Evolutionary conservation across 1,140 invertebrate genomes (phyloP), one percentile per base, ranked within the genome.

Genomic region (Ridgeia piscesae): DNA sequence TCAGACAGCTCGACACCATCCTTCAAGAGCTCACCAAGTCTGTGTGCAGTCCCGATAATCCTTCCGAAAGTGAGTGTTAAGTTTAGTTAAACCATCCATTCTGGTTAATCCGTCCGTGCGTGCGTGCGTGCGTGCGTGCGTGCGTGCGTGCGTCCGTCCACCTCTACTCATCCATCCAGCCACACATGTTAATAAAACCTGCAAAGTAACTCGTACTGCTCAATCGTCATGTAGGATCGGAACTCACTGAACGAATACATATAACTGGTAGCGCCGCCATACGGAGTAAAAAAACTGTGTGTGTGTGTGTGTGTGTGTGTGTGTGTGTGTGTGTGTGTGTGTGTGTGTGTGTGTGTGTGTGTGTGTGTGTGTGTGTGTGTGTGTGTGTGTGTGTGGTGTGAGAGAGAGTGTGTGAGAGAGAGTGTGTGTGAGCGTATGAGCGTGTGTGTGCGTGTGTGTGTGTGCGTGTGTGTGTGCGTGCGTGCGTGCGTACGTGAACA

Each of bases 1-100:
- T 91, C 91, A 35, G 91, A 33, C 33, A 35, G 42, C 35, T 91
- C 34, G 91, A 91, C n/a, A 50, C 34, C 34, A 34, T 90, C 17
- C n/a, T 90, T 27, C 89, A 90, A 14, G 33, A 34, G n/a, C 2
- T 90, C 9, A 90, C 89, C 9, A 90, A 34, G 17, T 35, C 14
- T 34, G 89, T 90, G 34, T 90, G 89, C 89, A 77, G 58, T 77
- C 58, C 58, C 8, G 58, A 77, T 21, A 77, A 77, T 21, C 58
- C 58, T 0, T 77, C 27, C 58, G 58, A 9, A 77, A 77, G 58
- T 77, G 58, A 77, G 58, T 31, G 58, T n/a, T n/a, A n/a, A n/a
- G n/a, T n/a, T n/a, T n/a, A n/a, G n/a, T n/a, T n/a, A n/a, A n/a
- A n/a, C n/a, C n/a, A n/a, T n/a, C n/a, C n/a, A n/a, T n/a, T n/a